Evolutionary conservation across 2,113 vertebrate genomes (phyloP).

Genomic region (Trichomycterus rosablanca): DNA sequence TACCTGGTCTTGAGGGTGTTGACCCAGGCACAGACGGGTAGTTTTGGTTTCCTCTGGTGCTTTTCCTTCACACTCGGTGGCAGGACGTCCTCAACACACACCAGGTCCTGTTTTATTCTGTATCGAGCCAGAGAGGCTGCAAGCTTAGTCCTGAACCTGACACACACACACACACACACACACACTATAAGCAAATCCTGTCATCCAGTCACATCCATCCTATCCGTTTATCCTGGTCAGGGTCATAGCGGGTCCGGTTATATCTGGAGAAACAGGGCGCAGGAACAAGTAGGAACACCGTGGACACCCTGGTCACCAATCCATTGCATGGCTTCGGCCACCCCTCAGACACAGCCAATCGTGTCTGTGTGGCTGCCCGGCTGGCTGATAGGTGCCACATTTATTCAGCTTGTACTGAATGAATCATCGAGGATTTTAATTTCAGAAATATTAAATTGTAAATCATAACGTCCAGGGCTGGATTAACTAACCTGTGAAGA

Average conservation of each 20-base stretch:
- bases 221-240: too few relatives aligned
- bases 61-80: conserved; percentile 72
- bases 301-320: too few relatives aligned
- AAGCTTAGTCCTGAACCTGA: conserved; percentile 82
- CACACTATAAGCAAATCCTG: conserved; percentile 4
- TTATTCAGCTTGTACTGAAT: too few relatives aligned
- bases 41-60: conserved; percentile 66
- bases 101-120: conserved; percentile 79
- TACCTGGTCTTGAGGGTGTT: conserved; percentile 80
- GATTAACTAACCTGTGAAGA: conserved; percentile 69
- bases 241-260: too few relatives aligned
- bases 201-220: background rate
- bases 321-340: too few relatives aligned
- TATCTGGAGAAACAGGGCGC: too few relatives aligned
- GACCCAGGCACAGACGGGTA: conserved; percentile 83
- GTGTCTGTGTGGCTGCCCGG: too few relatives aligned
- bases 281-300: too few relatives aligned
- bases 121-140: conserved; percentile 82
- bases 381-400: too few relatives aligned
- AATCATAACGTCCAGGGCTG: too few relatives aligned
- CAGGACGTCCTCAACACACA: conserved; percentile 76
- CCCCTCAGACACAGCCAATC: too few relatives aligned
- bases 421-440: background rate
- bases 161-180: conserved; percentile 10
- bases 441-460: background rate